Conservation (phyloP, 2,797 vertebrate genomes). For the Hoplostethus mediterraneus region DNA sequence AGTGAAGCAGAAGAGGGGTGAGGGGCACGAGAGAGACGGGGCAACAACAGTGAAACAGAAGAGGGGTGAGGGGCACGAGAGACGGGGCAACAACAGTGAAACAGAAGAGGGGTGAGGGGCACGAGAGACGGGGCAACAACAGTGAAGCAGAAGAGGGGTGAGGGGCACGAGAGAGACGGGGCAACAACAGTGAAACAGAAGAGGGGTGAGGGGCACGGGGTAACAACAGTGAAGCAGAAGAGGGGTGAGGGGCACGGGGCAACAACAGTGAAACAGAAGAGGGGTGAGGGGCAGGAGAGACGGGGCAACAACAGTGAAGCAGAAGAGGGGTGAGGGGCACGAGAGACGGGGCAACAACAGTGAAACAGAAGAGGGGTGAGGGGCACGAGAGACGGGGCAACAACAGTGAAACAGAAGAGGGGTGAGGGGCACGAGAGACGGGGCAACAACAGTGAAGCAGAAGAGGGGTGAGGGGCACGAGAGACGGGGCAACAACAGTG, state of each 20-base stretch:
- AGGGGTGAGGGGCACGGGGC: background rate
- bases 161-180: background rate
- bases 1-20: too few relatives aligned
- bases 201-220: too few relatives aligned
- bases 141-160: too few relatives aligned
- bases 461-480: background rate
- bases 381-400: conserved; percentile 4
- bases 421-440: background rate
- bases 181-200: background rate
- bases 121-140: conserved; percentile 6
- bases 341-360: conserved; percentile 6
- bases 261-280: background rate
- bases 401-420: too few relatives aligned
- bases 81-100: background rate
- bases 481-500: conserved; percentile 1
- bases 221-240: too few relatives aligned
- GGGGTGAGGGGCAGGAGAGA: background rate
- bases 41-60: background rate
- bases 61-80: background rate
- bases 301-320: background rate
- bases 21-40: background rate
- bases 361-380: too few relatives aligned
- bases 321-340: too few relatives aligned
- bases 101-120: too few relatives aligned
- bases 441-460: background rate